These are phyloP conservation scores for Sinocyclocheilus rhinocerous DNA, from an alignment of 2,113 vertebrate genomes.

Conservation along the genomic window DNA sequence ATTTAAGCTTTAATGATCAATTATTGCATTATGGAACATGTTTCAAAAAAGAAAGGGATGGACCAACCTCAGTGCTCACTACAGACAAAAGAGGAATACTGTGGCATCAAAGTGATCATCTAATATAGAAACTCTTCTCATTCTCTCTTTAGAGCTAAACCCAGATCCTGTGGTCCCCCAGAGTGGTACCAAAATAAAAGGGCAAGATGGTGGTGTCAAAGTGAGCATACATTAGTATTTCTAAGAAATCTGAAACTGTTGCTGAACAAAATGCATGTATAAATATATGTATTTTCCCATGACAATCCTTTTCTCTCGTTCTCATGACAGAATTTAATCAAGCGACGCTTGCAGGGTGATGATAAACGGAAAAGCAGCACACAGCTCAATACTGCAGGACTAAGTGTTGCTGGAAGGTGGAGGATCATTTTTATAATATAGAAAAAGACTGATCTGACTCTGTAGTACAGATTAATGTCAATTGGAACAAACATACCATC, in stretches of 20 bases:
- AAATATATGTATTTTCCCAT: constrained; percentile 37
- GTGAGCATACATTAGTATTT: constrained; percentile 60
- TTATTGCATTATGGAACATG: neutral
- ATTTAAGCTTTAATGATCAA: neutral
- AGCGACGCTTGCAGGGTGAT: constrained; percentile 68
- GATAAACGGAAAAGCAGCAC: constrained; percentile 66
- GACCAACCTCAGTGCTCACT: neutral
- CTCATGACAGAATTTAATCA: constrained; percentile 69
- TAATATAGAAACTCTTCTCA: neutral
- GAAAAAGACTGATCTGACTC: neutral
- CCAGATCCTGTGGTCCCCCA: constrained; percentile 64
- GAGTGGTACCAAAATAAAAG: constrained; percentile 66
- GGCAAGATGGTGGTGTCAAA: constrained; percentile 74
- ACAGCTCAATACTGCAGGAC: constrained; percentile 62
- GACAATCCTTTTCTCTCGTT: neutral
- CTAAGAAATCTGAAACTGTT: neutral
- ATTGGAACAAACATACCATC: neutral
- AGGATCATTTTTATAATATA: neutral
- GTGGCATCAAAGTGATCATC: neutral
- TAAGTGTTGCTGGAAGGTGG: constrained; percentile 67
- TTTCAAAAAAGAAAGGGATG: neutral
- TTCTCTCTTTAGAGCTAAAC: constrained; percentile 69
- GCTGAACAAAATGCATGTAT: neutral
- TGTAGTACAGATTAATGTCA: neutral
- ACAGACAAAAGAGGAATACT: neutral